These are phyloP conservation scores for Phenganax marumi DNA, from an alignment of 92 coral and sea anemone species.

Conservation along the genomic window DNA sequence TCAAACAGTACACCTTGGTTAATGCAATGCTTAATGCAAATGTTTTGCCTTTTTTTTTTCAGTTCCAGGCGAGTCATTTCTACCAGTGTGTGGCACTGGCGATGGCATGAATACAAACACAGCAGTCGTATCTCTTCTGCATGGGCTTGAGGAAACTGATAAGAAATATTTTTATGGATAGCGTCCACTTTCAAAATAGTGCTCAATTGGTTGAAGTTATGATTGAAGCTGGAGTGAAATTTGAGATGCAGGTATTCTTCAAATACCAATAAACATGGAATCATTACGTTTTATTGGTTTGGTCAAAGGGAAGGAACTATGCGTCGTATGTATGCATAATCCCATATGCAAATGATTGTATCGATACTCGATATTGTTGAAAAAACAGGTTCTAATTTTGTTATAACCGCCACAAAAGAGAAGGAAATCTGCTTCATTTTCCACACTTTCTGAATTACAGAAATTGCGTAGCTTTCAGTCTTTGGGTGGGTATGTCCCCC, in stretches of 20 bases:
- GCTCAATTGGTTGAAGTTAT: slow-evolving; percentile 85
- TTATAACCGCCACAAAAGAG: too few relatives aligned
- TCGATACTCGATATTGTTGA: too few relatives aligned
- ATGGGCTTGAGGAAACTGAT: not conserved
- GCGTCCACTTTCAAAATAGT: slow-evolving; percentile 92
- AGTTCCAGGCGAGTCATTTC: slow-evolving; percentile 73
- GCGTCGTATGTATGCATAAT: too few relatives aligned
- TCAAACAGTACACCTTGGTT: not conserved
- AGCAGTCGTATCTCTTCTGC: not conserved
- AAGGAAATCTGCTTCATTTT: too few relatives aligned
- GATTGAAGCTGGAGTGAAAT: slow-evolving; percentile 75
- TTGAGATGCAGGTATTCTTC: slow-evolving; percentile 91
- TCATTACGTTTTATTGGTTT: not conserved
- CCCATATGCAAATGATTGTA: too few relatives aligned
- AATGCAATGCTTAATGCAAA: not conserved
- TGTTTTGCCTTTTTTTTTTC: slow-evolving; percentile 4
- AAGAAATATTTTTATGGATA: slow-evolving; percentile 59
- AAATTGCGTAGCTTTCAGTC: too few relatives aligned
- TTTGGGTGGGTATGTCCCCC: too few relatives aligned
- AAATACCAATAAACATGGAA: not conserved
- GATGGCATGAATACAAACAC: slow-evolving; percentile 67
- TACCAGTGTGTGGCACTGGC: slow-evolving; percentile 89
- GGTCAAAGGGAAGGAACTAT: too few relatives aligned
- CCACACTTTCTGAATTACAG: too few relatives aligned
- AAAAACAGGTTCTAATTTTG: too few relatives aligned